phyloP scores from a whole-genome alignment of 2,888 invertebrate genomes.

The Athalia rosae region DNA sequence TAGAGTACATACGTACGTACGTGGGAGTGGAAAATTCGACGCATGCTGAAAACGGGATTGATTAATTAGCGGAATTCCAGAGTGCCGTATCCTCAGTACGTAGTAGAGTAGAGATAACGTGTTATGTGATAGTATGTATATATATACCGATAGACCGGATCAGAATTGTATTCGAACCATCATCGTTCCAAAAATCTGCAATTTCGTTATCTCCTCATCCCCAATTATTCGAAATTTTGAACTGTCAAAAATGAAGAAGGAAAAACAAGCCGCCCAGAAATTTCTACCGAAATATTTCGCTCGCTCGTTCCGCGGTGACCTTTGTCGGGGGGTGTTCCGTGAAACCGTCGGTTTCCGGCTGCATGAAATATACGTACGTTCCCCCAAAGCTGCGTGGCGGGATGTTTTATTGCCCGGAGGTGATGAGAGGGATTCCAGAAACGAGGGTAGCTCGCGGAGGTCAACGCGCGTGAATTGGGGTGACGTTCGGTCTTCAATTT shows the following conservation, averaged over 20 bases:
- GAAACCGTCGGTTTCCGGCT: not conserved
- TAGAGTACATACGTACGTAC: too few relatives aligned
- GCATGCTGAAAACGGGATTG: constrained; percentile 11
- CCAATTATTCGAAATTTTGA: too few relatives aligned
- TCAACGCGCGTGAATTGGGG: not conserved
- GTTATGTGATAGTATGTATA: not conserved
- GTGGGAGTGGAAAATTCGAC: constrained; percentile 12
- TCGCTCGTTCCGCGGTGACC: too few relatives aligned
- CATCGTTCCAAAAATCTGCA: too few relatives aligned
- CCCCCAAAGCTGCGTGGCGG: not conserved
- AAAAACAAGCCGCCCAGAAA: too few relatives aligned
- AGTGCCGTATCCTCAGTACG: not conserved
- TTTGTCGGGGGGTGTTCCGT: too few relatives aligned
- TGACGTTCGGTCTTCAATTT: constrained; percentile 38
- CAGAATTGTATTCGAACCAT: too few relatives aligned
- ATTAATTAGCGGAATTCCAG: constrained; percentile 20
- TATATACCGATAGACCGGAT: too few relatives aligned
- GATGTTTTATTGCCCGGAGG: constrained; percentile 8
- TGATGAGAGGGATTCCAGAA: constrained; percentile 3
- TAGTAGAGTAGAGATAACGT: not conserved
- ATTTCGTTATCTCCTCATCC: too few relatives aligned
- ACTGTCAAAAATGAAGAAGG: too few relatives aligned
- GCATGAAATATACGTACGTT: not conserved
- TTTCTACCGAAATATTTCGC: too few relatives aligned
- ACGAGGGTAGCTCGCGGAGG: constrained; percentile 7